Evolutionary conservation across 2,113 vertebrate species (phyloP).

Genomic region (Irena cyanogastra): DNA sequence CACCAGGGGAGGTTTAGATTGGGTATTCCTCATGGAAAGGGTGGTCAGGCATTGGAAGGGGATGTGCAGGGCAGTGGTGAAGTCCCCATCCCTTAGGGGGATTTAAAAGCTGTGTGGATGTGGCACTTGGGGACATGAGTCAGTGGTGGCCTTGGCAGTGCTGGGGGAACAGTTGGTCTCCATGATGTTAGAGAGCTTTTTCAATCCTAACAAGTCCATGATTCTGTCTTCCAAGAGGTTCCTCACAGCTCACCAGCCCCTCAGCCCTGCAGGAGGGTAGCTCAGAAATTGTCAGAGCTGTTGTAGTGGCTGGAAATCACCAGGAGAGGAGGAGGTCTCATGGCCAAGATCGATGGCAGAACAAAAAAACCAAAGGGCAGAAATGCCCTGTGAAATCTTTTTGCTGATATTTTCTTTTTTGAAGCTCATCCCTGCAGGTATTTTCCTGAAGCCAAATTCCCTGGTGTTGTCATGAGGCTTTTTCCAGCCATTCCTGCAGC

Average conservation of each 20-base stretch:
- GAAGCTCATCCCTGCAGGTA: not conserved
- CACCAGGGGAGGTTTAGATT: not conserved
- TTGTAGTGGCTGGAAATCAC: not conserved
- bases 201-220: not conserved
- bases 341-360: not conserved
- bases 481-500: not conserved
- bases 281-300: not conserved
- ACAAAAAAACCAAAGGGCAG: not conserved
- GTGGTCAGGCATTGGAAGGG: not conserved
- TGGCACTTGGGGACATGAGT: not conserved
- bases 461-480: rapidly evolving
- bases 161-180: not conserved
- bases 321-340: not conserved
- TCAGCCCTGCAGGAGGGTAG: not conserved
- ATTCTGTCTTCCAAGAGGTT: not conserved
- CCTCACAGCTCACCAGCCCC: not conserved
- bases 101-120: not conserved
- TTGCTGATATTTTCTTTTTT: not conserved
- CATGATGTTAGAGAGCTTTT: not conserved
- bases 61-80: not conserved
- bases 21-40: rapidly evolving
- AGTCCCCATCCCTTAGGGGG: not conserved
- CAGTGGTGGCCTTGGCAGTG: not conserved
- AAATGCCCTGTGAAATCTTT: not conserved
- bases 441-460: not conserved